These are phyloP conservation scores for Karalla daura DNA, from an alignment of 2,797 vertebrate genomes.

Conservation along the genomic window DNA sequence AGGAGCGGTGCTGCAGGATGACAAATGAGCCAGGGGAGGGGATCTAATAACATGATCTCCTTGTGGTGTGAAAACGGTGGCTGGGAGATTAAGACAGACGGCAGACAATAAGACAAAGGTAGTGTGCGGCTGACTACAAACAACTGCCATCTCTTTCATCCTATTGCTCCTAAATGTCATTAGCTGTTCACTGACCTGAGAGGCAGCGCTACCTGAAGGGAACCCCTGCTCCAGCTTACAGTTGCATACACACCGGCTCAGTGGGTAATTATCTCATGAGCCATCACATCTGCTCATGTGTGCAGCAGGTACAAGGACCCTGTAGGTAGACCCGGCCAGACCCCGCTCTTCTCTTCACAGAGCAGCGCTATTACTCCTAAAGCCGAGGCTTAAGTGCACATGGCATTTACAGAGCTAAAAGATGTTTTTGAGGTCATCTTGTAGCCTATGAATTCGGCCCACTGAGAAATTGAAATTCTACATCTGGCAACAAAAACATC, in stretches of 20 bases:
- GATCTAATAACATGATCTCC: slow-evolving; percentile 82
- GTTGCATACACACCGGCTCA: slow-evolving; percentile 65
- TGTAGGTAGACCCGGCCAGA: slow-evolving; percentile 46
- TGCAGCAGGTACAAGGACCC: slow-evolving; percentile 66
- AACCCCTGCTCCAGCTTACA: slow-evolving; percentile 72
- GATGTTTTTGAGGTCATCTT: slow-evolving; percentile 59
- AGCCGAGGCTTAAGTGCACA: slow-evolving; percentile 41
- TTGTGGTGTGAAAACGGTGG: slow-evolving; percentile 74
- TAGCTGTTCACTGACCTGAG: slow-evolving; percentile 79
- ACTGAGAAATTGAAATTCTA: slow-evolving; percentile 50
- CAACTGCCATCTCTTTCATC: slow-evolving; percentile 76
- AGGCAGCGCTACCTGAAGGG: slow-evolving; percentile 70
- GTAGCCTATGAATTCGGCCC: slow-evolving; percentile 30
- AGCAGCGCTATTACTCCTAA: slow-evolving; percentile 30
- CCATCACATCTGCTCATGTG: slow-evolving; percentile 68
- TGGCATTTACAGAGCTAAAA: slow-evolving; percentile 42
- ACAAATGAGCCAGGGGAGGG: slow-evolving; percentile 79
- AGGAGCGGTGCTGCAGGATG: slow-evolving; percentile 73
- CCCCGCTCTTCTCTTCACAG: slow-evolving; percentile 40
- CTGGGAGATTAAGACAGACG: slow-evolving; percentile 79
- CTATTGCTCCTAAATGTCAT: slow-evolving; percentile 79
- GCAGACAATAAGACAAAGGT: slow-evolving; percentile 79
- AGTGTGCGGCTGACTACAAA: slow-evolving; percentile 71
- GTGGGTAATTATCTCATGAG: slow-evolving; percentile 78
- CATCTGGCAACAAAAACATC: slow-evolving; percentile 43